Percentiles rank a stretch among this genome's conserved stretches.
These are phyloP conservation scores for Carettochelys insculpta DNA, from an alignment of 2,113 vertebrate species.

Conservation along the genomic window DNA sequence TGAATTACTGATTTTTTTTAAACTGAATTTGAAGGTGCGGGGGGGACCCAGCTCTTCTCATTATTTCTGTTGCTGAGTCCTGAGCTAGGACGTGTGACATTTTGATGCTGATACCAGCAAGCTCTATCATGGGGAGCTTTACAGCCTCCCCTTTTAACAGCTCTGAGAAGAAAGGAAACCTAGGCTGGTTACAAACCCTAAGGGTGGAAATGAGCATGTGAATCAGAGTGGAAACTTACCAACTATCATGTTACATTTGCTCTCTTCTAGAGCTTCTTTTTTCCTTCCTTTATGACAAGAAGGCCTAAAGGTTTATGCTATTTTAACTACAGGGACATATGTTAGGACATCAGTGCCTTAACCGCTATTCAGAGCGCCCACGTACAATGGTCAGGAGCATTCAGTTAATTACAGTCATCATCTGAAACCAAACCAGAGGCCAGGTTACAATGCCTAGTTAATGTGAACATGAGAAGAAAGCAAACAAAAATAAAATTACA, in stretches of 20 bases:
- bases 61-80: too few species aligned
- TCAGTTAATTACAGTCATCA: background rate
- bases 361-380: background rate
- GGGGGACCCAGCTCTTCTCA: too few species aligned
- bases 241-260: background rate
- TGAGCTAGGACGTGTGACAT: too few species aligned
- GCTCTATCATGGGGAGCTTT: fast-evolving
- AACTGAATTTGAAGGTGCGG: too few species aligned
- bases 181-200: background rate
- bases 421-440: background rate
- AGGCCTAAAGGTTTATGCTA: background rate
- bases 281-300: background rate
- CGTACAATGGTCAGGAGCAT: background rate
- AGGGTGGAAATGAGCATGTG: fast-evolving
- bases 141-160: background rate
- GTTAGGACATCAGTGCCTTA: background rate
- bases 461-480: background rate
- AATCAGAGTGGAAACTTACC: background rate
- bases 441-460: background rate
- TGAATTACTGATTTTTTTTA: too few species aligned
- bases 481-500: background rate
- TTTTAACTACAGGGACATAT: background rate
- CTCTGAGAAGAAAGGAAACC: background rate
- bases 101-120: background rate
- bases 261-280: background rate